Percentiles rank a stretch among this genome's conserved stretches.
Conservation (phyloP, 2,797 vertebrate genomes). For the Micropoecilia bifurca region DNA sequence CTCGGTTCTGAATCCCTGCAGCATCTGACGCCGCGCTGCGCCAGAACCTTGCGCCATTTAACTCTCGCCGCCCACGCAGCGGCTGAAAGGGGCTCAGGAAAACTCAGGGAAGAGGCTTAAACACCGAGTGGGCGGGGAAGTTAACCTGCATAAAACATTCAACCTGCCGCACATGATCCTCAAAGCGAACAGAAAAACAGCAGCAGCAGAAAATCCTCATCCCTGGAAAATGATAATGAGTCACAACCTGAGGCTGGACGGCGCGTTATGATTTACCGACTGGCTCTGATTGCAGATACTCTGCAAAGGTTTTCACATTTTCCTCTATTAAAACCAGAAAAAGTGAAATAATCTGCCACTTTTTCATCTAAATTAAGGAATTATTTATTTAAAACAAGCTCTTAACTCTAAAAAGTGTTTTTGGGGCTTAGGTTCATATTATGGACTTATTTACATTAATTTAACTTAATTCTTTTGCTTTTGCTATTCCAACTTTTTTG, state of each 20-base stretch:
- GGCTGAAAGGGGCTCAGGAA: constrained; percentile 10
- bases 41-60: constrained; percentile 3
- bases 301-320: not conserved
- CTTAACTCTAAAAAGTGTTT: no score
- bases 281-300: not conserved
- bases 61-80: constrained; percentile 15
- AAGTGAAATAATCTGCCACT: no score
- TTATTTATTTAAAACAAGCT: no score
- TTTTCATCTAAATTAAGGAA: no score
- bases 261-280: not conserved
- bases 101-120: constrained; percentile 8
- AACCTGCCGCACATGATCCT: not conserved
- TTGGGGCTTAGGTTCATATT: no score
- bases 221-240: not conserved
- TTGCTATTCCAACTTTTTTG: no score
- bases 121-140: constrained; percentile 3
- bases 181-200: not conserved
- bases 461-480: no score
- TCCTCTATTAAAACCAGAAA: not conserved
- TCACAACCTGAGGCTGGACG: not conserved
- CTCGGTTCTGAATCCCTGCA: constrained; percentile 9
- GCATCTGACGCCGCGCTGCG: constrained; percentile 5
- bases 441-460: no score
- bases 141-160: constrained; percentile 12
- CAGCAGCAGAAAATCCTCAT: not conserved